phyloP scores from a whole-genome alignment of 1,140 invertebrate genomes.

The Papilio glaucus region DNA sequence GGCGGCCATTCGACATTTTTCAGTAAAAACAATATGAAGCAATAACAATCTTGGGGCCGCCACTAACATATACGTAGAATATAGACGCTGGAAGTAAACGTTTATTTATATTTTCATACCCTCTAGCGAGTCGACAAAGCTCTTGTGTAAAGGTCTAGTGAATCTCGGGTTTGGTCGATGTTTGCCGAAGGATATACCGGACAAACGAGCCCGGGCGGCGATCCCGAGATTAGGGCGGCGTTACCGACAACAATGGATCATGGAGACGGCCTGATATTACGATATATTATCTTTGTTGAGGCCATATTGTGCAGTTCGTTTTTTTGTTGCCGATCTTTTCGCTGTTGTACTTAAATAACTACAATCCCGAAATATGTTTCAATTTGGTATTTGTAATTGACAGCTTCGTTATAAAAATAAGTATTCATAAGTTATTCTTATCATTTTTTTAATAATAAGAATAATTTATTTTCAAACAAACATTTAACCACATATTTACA shows the following conservation, averaged over 20 bases:
- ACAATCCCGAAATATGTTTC: conserved; percentile 60
- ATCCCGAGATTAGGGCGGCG: conserved; percentile 70
- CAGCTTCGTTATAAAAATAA: conserved; percentile 21
- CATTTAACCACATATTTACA: too few relatives aligned
- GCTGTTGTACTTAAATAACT: conserved; percentile 75
- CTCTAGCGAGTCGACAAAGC: conserved; percentile 66
- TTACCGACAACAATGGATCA: conserved; percentile 73
- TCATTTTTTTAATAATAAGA: too few relatives aligned
- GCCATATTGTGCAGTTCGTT: conserved; percentile 78
- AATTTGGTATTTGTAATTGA: conserved; percentile 50
- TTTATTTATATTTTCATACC: conserved; percentile 73
- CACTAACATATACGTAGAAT: conserved; percentile 48
- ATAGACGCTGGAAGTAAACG: conserved; percentile 50
- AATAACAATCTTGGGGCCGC: conserved; percentile 54
- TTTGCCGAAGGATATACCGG: conserved; percentile 78
- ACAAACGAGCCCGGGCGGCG: conserved; percentile 73
- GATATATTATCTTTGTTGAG: conserved; percentile 80
- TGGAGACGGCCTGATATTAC: conserved; percentile 71
- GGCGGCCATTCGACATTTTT: conserved; percentile 39
- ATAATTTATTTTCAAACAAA: too few relatives aligned
- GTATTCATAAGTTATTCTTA: neutral
- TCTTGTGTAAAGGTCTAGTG: conserved; percentile 76
- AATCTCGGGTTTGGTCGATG: conserved; percentile 77
- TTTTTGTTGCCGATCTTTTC: conserved; percentile 74
- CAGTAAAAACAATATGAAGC: conserved; percentile 57